These are phyloP conservation scores for Trichopoda pennipes DNA, from an alignment of 2,888 invertebrate genomes.

Conservation along the genomic window DNA sequence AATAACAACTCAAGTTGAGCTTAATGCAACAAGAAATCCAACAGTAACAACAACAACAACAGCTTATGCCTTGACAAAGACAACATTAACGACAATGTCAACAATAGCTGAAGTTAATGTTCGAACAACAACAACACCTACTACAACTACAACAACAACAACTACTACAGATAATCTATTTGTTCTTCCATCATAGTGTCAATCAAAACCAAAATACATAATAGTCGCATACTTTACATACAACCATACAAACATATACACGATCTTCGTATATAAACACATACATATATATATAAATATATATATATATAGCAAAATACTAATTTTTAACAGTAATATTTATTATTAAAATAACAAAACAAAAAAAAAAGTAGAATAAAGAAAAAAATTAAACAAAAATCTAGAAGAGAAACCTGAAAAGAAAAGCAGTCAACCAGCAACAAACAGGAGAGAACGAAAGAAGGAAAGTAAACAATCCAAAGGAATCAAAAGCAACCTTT, in stretches of 20 bases:
- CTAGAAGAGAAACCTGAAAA: not conserved
- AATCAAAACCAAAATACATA: slow-evolving; percentile 74
- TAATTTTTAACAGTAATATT: slow-evolving; percentile 1
- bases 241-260: slow-evolving; percentile 1
- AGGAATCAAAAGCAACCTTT: not conserved
- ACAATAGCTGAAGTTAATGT: slow-evolving; percentile 56
- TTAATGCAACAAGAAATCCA: slow-evolving; percentile 70
- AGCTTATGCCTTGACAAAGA: slow-evolving; percentile 33
- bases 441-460: not conserved
- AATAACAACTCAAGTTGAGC: slow-evolving; percentile 76
- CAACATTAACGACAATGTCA: slow-evolving; percentile 61
- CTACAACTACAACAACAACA: slow-evolving; percentile 44
- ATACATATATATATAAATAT: not conserved
- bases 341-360: not conserved
- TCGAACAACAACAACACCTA: slow-evolving; percentile 51
- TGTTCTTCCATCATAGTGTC: slow-evolving; percentile 82
- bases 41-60: slow-evolving; percentile 48
- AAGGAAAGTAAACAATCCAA: not conserved
- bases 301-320: slow-evolving; percentile 1
- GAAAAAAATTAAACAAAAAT: slow-evolving; percentile 6
- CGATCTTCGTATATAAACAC: not conserved
- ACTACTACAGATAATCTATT: slow-evolving; percentile 79
- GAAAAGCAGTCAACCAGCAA: not conserved
- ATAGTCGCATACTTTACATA: slow-evolving; percentile 31
- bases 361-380: not conserved